Evolutionary conservation across 2,888 invertebrate genomes (phyloP), one percentile per base, ranked within the genome.

Genomic region (Chorisops tibialis): DNA sequence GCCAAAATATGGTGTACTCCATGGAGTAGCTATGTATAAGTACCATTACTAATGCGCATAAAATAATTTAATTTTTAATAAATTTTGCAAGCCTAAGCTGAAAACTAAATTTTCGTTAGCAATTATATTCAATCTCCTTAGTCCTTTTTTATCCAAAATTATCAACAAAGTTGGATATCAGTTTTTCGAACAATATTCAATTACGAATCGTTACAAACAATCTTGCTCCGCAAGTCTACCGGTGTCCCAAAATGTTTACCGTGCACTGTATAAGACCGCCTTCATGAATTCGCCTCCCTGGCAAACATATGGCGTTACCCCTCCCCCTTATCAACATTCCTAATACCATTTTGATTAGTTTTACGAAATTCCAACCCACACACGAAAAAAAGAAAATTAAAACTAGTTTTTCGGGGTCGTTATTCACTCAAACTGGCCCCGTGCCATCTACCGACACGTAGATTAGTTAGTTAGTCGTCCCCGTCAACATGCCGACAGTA

Each of bases 391-490:
- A 18, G 4, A 30, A 30, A 9, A 30, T 7, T 9, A 30, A 30
- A 30, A 30, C 30, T 7, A 30, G 7, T 30, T 30, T 9, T n/a
- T 5, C 30, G 7, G 7, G 30, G 5, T 41, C 16, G 41, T 11
- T 41, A 56, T 51, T 58, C 63, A 9, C 30, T 35, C 45, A 51
- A 30, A 14, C 35, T 14, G 7, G 22, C 45, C n/a, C 22, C 50
- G 45, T 54, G 64, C 62, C 64, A 61, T 62, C 64, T 64, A 62
- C 21, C 50, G 64, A 39, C 41, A 35, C 21, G 51, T 30, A 52
- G 38, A n/a, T 18, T 24, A 48, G 21, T 30, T 2, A n/a, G n/a
- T 11, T 11, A 11, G 6, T 5, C 11, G 45, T 9, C 9, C n/a
- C 14, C 39, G 39, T 54, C 1, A 4, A 6, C 2, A n/a, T 9